Evolutionary conservation across 2,797 vertebrate genomes (phyloP).

Genomic region (Lophotriccus pileatus): DNA sequence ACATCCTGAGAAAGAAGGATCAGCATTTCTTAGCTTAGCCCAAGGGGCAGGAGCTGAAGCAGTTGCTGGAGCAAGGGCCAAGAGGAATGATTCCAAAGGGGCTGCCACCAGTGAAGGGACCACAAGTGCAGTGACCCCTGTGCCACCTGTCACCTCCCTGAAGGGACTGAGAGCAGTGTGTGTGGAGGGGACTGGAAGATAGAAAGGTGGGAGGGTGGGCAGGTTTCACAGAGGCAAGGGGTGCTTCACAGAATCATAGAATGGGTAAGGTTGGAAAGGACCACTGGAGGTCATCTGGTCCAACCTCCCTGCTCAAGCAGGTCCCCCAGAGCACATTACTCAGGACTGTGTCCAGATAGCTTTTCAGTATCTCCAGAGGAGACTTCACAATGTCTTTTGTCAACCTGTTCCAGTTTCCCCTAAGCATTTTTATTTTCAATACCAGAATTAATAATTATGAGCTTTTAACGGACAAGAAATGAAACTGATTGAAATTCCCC

Average conservation of each 20-base stretch:
- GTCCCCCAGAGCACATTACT: background rate
- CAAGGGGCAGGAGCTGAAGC: background rate
- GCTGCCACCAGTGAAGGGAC: background rate
- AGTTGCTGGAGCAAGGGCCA: background rate
- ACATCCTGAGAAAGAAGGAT: conserved; percentile 82
- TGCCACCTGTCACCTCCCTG: background rate
- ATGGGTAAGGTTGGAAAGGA: background rate
- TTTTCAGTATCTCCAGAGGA: background rate
- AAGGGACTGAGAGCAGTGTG: background rate
- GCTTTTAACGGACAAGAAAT: background rate
- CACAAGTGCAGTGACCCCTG: background rate
- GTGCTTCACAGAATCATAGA: background rate
- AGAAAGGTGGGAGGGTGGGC: background rate
- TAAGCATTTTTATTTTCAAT: background rate
- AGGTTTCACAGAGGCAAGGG: background rate
- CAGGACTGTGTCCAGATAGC: background rate
- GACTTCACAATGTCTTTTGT: background rate
- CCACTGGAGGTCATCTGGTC: background rate
- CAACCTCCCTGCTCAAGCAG: background rate
- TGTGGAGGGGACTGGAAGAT: background rate
- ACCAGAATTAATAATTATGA: background rate
- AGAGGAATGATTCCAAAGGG: background rate
- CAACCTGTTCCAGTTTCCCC: background rate
- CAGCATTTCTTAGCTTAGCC: background rate
- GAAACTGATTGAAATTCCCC: background rate